Conservation (phyloP, 1,140 invertebrate genomes). For the Halictus rubicundus region DNA sequence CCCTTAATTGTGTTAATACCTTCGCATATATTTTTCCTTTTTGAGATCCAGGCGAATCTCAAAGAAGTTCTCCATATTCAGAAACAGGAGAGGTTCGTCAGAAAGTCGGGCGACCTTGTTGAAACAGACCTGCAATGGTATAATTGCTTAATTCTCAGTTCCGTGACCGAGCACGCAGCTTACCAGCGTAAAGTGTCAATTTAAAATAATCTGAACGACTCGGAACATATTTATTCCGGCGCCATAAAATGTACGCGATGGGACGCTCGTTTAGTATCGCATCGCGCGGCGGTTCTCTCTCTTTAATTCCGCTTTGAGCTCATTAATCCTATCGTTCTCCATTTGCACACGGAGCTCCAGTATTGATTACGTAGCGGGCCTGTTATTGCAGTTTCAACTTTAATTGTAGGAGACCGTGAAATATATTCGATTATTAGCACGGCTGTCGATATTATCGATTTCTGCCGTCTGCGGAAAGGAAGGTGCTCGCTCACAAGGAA, state of each 20-base stretch:
- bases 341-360: not conserved
- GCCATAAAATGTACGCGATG: not conserved
- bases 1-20: no score
- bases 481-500: no score
- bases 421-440: not conserved
- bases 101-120: no score
- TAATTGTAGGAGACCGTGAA: conserved; percentile 1
- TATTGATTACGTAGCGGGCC: not conserved
- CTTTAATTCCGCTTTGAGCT: conserved; percentile 1
- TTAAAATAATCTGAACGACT: not conserved
- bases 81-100: no score
- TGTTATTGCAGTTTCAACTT: not conserved
- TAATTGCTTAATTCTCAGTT: no score
- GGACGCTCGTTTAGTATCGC: not conserved
- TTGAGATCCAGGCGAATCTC: no score
- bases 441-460: not conserved
- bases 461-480: not conserved
- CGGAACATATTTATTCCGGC: not conserved
- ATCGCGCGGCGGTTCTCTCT: not conserved
- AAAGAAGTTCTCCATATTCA: no score
- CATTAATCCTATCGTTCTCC: not conserved
- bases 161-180: no score
- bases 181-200: not conserved
- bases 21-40: no score
- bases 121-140: no score